Percentiles rank a stretch among this genome's conserved stretches.
Evolutionary conservation across 2,888 invertebrate genomes (phyloP).

Genomic region (Synergus itoensis): DNA sequence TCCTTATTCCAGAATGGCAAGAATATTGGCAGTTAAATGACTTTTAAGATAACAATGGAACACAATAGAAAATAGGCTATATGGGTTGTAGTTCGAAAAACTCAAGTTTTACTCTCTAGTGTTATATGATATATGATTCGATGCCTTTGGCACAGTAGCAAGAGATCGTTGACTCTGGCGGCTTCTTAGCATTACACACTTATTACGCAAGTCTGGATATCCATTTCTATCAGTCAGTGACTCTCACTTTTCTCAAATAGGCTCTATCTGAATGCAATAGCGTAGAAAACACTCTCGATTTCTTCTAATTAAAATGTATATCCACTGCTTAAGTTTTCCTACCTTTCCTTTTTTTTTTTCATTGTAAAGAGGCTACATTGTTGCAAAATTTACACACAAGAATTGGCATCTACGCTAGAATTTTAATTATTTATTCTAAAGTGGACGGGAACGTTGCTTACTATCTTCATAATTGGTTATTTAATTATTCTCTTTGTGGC

Average conservation of each 20-base stretch:
- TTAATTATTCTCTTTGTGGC: constrained; percentile 16
- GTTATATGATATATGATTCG: neutral
- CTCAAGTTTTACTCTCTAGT: neutral
- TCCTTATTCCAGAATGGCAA: neutral
- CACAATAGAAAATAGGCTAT: neutral
- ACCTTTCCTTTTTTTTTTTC: neutral
- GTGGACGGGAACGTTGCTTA: neutral
- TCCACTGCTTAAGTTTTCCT: neutral
- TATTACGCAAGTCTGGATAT: neutral
- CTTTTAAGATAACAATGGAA: neutral
- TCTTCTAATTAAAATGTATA: neutral
- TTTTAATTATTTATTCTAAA: neutral
- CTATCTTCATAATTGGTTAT: constrained; percentile 12
- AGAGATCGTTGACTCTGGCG: constrained; percentile 1
- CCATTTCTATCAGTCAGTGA: constrained; percentile 2
- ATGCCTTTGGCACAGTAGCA: neutral
- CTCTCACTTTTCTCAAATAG: constrained; percentile 14
- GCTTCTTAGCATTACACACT: neutral
- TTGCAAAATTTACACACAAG: neutral
- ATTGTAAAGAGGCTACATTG: neutral
- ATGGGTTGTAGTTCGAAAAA: neutral
- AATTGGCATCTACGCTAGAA: neutral
- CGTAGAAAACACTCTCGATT: neutral
- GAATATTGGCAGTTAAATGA: neutral
- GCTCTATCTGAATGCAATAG: neutral